These are phyloP conservation scores for Acronicta leporina DNA, from an alignment of 2,888 invertebrate species.

Conservation along the genomic window DNA sequence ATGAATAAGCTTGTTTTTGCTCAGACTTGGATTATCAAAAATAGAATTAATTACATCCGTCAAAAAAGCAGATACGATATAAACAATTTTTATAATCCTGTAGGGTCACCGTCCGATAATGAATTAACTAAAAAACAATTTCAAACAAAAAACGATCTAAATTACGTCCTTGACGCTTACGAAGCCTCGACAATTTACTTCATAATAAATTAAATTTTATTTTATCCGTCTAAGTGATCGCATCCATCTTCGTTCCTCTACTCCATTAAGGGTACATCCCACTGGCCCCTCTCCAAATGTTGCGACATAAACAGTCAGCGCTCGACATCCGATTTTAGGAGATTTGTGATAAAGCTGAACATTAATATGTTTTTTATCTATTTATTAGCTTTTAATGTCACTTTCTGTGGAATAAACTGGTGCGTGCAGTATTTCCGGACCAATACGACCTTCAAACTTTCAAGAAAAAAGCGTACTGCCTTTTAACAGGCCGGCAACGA, in stretches of 20 bases:
- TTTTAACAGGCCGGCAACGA: too few species aligned
- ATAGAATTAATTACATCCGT: too few species aligned
- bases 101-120: too few species aligned
- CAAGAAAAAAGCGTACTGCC: too few species aligned
- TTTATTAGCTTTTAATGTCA: too few species aligned
- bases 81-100: too few species aligned
- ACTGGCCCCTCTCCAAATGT: conserved; percentile 71
- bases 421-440: too few species aligned
- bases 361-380: neutral
- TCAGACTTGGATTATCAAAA: too few species aligned
- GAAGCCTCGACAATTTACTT: conserved; percentile 46
- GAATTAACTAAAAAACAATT: conserved; percentile 20
- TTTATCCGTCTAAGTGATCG: conserved; percentile 52
- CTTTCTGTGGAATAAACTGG: too few species aligned
- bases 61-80: too few species aligned
- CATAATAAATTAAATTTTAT: conserved; percentile 50
- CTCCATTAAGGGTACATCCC: conserved; percentile 67
- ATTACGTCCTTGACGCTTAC: conserved; percentile 21
- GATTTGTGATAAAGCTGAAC: conserved; percentile 41
- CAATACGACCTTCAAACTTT: too few species aligned
- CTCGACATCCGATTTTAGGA: conserved; percentile 37
- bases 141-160: conserved; percentile 6
- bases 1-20: too few species aligned
- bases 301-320: conserved; percentile 42
- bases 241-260: conserved; percentile 56